Evolutionary conservation across 2,888 invertebrate genomes (phyloP).

Genomic region (Phymatocera aterrima): DNA sequence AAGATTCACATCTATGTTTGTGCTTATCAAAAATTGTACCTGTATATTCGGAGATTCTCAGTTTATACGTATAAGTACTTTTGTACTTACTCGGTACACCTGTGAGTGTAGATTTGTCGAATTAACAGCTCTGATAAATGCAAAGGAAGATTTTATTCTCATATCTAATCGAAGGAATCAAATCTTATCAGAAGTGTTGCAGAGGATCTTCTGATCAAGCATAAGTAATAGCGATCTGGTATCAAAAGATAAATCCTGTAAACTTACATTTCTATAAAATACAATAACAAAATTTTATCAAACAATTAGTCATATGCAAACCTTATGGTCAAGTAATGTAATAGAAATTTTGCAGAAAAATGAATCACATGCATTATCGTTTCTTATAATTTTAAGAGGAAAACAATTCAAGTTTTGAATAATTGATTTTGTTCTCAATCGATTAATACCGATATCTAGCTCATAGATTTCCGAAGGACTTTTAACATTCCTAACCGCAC

Average conservation of each 20-base stretch:
- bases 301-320: not conserved
- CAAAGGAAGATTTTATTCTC: not conserved
- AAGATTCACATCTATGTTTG: not conserved
- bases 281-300: not conserved
- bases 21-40: not conserved
- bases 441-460: too few species aligned
- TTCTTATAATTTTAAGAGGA: too few species aligned
- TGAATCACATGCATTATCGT: too few species aligned
- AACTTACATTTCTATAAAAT: not conserved
- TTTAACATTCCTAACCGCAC: not conserved
- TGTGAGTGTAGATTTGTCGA: not conserved
- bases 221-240: not conserved
- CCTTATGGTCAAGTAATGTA: not conserved
- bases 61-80: not conserved
- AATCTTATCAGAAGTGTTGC: not conserved
- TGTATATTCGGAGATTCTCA: not conserved
- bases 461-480: too few species aligned
- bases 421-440: too few species aligned
- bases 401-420: too few species aligned
- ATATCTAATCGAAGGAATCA: not conserved
- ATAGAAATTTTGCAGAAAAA: not conserved
- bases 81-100: too few species aligned
- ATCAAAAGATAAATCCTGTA: not conserved
- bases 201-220: not conserved
- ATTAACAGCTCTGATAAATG: not conserved